A percentile compares a stretch with the other conserved stretches of the same genome.
Evolutionary conservation across 2,888 invertebrate species (phyloP).

Genomic region (Lasioglossum marginatum): DNA sequence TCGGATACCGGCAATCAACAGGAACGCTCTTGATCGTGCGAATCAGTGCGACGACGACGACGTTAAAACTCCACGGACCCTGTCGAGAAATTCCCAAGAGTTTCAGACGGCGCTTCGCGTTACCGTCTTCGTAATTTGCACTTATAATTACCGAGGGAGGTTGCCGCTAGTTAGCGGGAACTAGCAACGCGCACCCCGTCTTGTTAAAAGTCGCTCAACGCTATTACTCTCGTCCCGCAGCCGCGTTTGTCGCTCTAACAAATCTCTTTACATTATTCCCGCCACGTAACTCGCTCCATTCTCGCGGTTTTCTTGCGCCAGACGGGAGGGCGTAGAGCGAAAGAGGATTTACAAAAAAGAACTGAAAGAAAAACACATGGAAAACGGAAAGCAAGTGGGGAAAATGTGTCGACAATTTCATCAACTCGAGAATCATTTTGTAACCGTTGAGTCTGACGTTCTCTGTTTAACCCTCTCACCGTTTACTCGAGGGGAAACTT

Average conservation of each 20-base stretch:
- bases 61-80: constrained; percentile 18
- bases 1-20: background rate
- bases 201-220: constrained; percentile 44
- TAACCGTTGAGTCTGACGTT: background rate
- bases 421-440: background rate
- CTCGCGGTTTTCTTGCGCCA: background rate
- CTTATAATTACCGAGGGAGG: constrained; percentile 40
- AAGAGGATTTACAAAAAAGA: background rate
- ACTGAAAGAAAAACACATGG: background rate
- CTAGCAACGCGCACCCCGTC: constrained; percentile 11
- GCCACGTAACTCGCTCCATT: constrained; percentile 14
- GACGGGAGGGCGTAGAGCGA: background rate
- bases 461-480: background rate
- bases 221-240: constrained; percentile 31
- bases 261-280: constrained; percentile 28
- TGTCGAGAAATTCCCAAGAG: constrained; percentile 22
- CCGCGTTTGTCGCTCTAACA: constrained; percentile 29
- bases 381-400: background rate
- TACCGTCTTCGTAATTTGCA: constrained; percentile 44
- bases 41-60: background rate
- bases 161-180: constrained; percentile 33
- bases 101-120: constrained; percentile 38
- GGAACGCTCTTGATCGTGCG: background rate
- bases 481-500: background rate
- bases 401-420: background rate